These are phyloP conservation scores for Mechanitis messenoides DNA, from an alignment of 2,888 invertebrate species.

Conservation along the genomic window DNA sequence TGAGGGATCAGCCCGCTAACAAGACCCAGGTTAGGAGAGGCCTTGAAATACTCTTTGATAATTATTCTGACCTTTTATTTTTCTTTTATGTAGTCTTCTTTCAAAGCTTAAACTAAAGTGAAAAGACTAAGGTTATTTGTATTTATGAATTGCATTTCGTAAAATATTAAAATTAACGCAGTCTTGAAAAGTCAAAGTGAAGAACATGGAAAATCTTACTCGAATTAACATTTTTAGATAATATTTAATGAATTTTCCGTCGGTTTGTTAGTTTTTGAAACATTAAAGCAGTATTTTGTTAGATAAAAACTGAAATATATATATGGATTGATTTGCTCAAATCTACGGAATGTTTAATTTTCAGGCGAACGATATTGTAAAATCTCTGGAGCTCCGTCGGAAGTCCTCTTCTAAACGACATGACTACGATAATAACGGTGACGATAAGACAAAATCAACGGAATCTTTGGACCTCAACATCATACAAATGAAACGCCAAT, in stretches of 20 bases:
- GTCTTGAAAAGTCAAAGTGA: too few relatives aligned
- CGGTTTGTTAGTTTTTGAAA: too few relatives aligned
- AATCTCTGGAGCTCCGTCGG: slow-evolving; percentile 72
- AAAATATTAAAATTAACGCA: background rate
- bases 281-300: too few relatives aligned
- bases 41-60: too few relatives aligned
- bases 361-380: slow-evolving; percentile 79
- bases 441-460: slow-evolving; percentile 46
- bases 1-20: slow-evolving; percentile 78
- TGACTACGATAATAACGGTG: slow-evolving; percentile 52
- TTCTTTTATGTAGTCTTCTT: too few relatives aligned
- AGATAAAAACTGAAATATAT: too few relatives aligned
- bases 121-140: background rate
- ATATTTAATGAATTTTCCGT: too few relatives aligned
- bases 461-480: slow-evolving; percentile 56
- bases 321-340: too few relatives aligned
- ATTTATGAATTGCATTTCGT: background rate
- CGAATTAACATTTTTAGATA: too few relatives aligned
- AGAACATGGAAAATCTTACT: too few relatives aligned
- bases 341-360: slow-evolving; percentile 6
- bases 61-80: too few relatives aligned
- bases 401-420: slow-evolving; percentile 60
- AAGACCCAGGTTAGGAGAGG: slow-evolving; percentile 53
- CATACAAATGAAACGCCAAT: slow-evolving; percentile 67
- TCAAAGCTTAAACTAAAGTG: too few relatives aligned